Evolutionary conservation across 2,113 vertebrate species (phyloP), one percentile per base, ranked within the genome.

Genomic region (Picathartes gymnocephalus): DNA sequence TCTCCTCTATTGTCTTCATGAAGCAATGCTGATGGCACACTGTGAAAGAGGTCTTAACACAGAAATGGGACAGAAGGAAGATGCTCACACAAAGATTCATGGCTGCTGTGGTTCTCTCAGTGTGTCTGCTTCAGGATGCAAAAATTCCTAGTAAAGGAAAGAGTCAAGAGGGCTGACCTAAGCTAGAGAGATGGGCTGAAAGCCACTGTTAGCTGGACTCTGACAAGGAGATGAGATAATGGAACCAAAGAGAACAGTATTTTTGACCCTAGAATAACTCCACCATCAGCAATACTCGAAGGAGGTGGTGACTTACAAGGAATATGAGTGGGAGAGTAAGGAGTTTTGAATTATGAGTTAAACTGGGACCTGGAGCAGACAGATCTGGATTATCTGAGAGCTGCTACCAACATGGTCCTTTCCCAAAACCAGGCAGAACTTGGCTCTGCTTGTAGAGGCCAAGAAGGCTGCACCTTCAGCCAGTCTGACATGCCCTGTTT

Each of bases 21-120:
- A 66, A 79, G 11, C 0, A 1, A 16, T 48, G 33, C n/a, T 4
- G 3, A 30, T 23, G 33, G 1, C 31, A 40, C 54, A 18, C 13
- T 5, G 40, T 22, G 33, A n/a, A 90, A 50, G 86, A 62, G 25
- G 11, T 69, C 42, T 65, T 1, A 1, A 42, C 35, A 45, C 30
- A 65, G 47, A 35, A 81, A 81, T 0, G 0, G 23, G 20, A 77
- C 35, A 50, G 35, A 81, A 68, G 21, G 24, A 86, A 77, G 53
- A 50, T 56, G 44, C 4, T 90, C 24, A 24, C 1, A 4, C 7
- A 28, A 54, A 81, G 23, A 11, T 50, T 60, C 51, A 23, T 5
- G 7, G n/a, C 37, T 53, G 13, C 60, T 60, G 11, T 39, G 33
- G 13, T 56, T 44, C 35, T n/a, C 39, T n/a, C 40, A 35, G 68